Evolutionary conservation across 2,113 vertebrate genomes (phyloP).

Genomic region (Fukomys damarensis): DNA sequence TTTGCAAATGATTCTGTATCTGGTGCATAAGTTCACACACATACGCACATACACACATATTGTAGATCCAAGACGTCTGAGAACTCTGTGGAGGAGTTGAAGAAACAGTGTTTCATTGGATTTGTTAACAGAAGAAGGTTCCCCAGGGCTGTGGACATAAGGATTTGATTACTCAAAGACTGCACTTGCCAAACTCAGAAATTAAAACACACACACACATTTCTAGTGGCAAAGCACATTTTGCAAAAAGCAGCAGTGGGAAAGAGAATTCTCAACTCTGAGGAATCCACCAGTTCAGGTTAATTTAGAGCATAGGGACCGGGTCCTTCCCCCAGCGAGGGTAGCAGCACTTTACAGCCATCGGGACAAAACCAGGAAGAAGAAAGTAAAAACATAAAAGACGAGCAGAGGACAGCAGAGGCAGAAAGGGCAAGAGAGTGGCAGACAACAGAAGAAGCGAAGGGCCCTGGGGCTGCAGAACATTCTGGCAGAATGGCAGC

Average conservation of each 20-base stretch:
- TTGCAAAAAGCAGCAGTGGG: not conserved
- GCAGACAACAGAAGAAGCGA: not conserved
- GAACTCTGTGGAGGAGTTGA: constrained; percentile 19
- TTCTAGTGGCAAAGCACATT: not conserved
- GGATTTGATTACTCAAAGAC: constrained; percentile 65
- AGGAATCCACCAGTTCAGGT: not conserved
- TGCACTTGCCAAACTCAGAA: constrained; percentile 26
- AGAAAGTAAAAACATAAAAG: not conserved
- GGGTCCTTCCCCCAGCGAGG: not conserved
- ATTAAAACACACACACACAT: not conserved
- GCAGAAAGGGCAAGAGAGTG: not conserved
- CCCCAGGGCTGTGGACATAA: constrained; percentile 37
- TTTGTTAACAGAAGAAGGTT: constrained; percentile 54
- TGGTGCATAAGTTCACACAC: too few species aligned
- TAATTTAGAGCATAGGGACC: not conserved
- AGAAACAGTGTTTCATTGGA: constrained; percentile 42
- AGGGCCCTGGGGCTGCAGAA: not conserved
- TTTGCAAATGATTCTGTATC: not conserved
- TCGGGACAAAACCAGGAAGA: not conserved
- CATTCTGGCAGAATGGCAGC: not conserved
- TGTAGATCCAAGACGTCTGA: constrained; percentile 18
- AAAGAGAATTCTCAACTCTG: not conserved
- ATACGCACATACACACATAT: not conserved
- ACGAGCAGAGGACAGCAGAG: not conserved
- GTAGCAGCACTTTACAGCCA: not conserved